Percentiles rank a stretch among this genome's conserved stretches.
Evolutionary conservation across 1,140 invertebrate genomes (phyloP).

Genomic region (Mamestra configurata): DNA sequence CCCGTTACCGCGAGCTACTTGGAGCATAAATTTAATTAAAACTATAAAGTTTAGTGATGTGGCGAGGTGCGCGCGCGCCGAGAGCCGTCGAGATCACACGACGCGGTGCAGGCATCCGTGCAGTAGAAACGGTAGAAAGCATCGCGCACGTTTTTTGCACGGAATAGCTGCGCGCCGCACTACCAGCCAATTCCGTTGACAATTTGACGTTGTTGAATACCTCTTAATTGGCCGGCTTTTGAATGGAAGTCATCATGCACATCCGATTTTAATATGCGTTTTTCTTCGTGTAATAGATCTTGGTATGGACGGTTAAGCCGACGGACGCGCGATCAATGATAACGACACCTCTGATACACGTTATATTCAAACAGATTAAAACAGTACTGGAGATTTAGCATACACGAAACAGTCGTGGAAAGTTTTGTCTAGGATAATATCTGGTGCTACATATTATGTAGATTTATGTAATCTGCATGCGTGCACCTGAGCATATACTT

Average conservation of each 20-base stretch:
- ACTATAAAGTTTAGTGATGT: constrained; percentile 50
- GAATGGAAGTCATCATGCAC: constrained; percentile 11
- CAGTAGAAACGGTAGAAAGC: constrained; percentile 72
- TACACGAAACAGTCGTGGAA: background rate
- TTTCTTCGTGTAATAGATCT: constrained; percentile 32
- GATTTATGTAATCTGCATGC: constrained; percentile 31
- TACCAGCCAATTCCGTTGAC: constrained; percentile 42
- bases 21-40: constrained; percentile 45
- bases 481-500: background rate
- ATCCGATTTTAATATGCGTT: constrained; percentile 33
- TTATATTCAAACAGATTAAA: background rate
- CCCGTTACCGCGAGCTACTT: constrained; percentile 15
- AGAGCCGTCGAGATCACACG: constrained; percentile 50
- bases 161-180: constrained; percentile 58
- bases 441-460: background rate
- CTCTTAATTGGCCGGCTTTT: constrained; percentile 36
- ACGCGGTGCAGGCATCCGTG: constrained; percentile 67
- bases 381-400: background rate
- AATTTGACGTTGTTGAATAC: constrained; percentile 47
- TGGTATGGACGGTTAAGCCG: constrained; percentile 6
- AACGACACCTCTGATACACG: background rate
- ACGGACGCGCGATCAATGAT: background rate
- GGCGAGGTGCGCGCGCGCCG: too few species aligned
- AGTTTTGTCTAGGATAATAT: background rate
- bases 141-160: constrained; percentile 64